These are phyloP conservation scores for Dicentrarchus labrax DNA, from an alignment of 2,113 vertebrate genomes.

Conservation along the genomic window DNA sequence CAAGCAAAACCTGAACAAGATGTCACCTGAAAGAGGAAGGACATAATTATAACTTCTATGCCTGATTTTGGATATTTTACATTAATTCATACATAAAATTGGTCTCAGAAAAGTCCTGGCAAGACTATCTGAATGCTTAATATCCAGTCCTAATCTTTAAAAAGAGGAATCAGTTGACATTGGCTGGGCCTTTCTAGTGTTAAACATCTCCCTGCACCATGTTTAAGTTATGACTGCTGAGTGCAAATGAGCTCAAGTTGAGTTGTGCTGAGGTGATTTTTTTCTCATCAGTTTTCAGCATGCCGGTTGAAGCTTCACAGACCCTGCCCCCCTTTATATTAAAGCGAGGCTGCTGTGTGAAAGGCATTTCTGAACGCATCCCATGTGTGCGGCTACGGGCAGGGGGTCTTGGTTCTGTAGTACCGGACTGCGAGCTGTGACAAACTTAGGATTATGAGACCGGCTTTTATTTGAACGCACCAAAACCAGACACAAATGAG, in stretches of 20 bases:
- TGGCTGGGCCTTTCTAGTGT: slow-evolving; percentile 31
- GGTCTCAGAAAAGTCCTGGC: slow-evolving; percentile 6
- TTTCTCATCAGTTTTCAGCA: slow-evolving; percentile 57
- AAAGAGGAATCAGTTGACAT: slow-evolving; percentile 32
- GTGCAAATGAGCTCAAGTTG: slow-evolving; percentile 64
- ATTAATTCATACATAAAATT: slow-evolving; percentile 10
- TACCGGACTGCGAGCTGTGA: slow-evolving; percentile 66
- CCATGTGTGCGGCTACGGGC: slow-evolving; percentile 42
- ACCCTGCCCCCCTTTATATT: slow-evolving; percentile 49
- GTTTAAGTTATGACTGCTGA: slow-evolving; percentile 54
- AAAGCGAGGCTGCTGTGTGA: slow-evolving; percentile 45
- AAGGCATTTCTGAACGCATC: slow-evolving; percentile 55
- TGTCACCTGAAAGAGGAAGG: slow-evolving; percentile 15
- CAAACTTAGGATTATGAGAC: slow-evolving; percentile 71
- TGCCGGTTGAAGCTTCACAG: slow-evolving; percentile 56
- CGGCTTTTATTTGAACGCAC: slow-evolving; percentile 67
- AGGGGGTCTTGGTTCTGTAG: slow-evolving; percentile 58
- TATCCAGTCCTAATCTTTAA: slow-evolving; percentile 28
- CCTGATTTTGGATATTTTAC: slow-evolving; percentile 10
- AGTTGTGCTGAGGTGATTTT: slow-evolving; percentile 49
- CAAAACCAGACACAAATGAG: slow-evolving; percentile 63
- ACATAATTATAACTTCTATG: slow-evolving; percentile 19
- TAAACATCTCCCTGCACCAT: slow-evolving; percentile 39
- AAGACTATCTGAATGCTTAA: slow-evolving; percentile 6
- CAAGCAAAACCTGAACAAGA: slow-evolving; percentile 3